These are phyloP conservation scores for Brachyrhaphis roseni DNA, from an alignment of 2,797 vertebrate genomes.

Conservation along the genomic window DNA sequence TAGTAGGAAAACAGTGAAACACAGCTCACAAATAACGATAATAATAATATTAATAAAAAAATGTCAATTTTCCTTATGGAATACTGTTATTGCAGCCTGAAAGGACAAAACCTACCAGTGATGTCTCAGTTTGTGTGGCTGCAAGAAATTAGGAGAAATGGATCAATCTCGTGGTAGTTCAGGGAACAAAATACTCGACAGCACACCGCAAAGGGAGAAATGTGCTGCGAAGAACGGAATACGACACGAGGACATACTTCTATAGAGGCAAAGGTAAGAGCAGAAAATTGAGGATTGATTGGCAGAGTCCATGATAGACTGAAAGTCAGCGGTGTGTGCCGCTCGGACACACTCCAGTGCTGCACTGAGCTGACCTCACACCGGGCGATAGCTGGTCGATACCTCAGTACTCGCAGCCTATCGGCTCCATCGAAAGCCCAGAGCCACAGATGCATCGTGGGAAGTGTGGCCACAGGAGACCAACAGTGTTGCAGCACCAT, in stretches of 20 bases:
- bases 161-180: constrained; percentile 36
- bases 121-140: constrained; percentile 17
- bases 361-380: constrained; percentile 72
- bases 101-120: constrained; percentile 17
- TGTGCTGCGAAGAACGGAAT: constrained; percentile 15
- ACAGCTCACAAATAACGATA: constrained; percentile 8
- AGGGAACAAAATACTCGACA: constrained; percentile 25
- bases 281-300: constrained; percentile 60
- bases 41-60: not conserved
- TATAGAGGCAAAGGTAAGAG: constrained; percentile 31
- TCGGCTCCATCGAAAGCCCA: constrained; percentile 67
- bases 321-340: constrained; percentile 69
- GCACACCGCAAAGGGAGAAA: constrained; percentile 4
- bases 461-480: constrained; percentile 85
- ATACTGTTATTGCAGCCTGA: constrained; percentile 18
- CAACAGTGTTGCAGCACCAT: constrained; percentile 83
- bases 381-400: constrained; percentile 74
- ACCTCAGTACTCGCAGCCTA: constrained; percentile 74
- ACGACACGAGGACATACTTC: constrained; percentile 25
- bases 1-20: constrained; percentile 28
- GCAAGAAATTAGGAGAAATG: constrained; percentile 27
- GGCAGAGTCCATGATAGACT: constrained; percentile 50
- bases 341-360: constrained; percentile 70
- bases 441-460: constrained; percentile 83
- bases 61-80: constrained; percentile 36